Conservation (phyloP, 2,113 vertebrate genomes). For the Benthochromis sp. region DNA sequence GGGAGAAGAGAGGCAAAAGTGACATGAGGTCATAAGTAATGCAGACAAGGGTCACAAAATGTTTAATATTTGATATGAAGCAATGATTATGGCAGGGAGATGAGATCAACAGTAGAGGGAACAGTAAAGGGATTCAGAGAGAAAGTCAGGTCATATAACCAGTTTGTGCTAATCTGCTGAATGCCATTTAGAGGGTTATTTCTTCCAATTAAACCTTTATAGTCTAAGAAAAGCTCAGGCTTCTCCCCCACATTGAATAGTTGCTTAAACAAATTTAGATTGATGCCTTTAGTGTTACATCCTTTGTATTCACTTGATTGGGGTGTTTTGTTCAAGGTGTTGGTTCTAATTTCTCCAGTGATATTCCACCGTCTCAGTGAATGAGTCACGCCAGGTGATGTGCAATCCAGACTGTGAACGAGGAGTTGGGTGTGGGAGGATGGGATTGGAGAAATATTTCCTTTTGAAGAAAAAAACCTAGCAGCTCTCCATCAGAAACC, state of each 20-base stretch:
- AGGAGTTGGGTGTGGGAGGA: conserved; percentile 47
- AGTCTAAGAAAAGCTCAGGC: background rate
- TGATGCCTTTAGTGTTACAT: background rate
- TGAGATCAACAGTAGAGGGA: background rate
- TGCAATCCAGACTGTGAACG: conserved; percentile 40
- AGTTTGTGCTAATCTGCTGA: conserved; percentile 4
- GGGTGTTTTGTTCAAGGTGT: background rate
- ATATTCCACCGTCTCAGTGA: conserved; percentile 44
- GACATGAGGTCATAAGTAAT: conserved; percentile 49
- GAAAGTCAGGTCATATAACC: conserved; percentile 4
- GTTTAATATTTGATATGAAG: background rate
- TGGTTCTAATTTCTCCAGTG: conserved; percentile 5
- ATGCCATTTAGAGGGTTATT: background rate
- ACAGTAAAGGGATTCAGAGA: conserved; percentile 4
- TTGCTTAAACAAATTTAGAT: background rate
- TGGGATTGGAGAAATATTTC: conserved; percentile 34
- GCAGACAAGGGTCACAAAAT: conserved; percentile 9
- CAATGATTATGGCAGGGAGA: background rate
- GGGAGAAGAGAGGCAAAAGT: conserved; percentile 71
- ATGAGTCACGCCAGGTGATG: conserved; percentile 58
- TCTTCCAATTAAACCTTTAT: background rate
- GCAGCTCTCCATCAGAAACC: conserved; percentile 31
- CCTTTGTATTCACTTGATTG: background rate
- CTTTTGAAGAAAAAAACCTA: background rate
- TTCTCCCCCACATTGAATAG: background rate